Conservation (phyloP, 2,888 invertebrate species). For the Drosophila aldrichi region DNA sequence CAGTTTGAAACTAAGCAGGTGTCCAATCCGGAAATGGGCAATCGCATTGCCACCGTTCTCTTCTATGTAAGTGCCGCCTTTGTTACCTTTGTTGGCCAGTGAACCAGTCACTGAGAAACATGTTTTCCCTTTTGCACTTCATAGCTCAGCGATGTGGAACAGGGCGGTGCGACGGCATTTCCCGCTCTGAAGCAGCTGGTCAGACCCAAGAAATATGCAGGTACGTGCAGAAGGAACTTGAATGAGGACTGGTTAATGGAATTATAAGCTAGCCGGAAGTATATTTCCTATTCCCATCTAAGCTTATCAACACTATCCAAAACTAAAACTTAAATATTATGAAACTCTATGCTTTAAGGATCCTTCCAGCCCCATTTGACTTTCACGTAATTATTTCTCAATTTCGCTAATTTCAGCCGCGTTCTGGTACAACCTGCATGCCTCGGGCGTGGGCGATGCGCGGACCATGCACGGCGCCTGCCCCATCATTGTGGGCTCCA, state of each 20-base stretch:
- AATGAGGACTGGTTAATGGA: neutral
- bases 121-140: neutral
- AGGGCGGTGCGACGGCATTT: slow-evolving; percentile 99
- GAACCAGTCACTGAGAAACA: slow-evolving; percentile 2
- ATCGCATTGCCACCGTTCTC: slow-evolving; percentile 84
- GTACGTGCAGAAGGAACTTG: slow-evolving; percentile 25
- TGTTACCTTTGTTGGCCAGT: neutral
- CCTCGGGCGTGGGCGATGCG: slow-evolving; percentile 94
- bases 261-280: neutral
- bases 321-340: neutral
- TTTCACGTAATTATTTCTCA: neutral
- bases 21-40: slow-evolving; percentile 50
- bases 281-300: too few species aligned
- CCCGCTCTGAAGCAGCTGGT: slow-evolving; percentile 92
- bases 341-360: neutral
- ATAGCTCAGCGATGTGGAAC: slow-evolving; percentile 97
- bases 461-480: slow-evolving; percentile 97
- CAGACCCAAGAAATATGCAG: slow-evolving; percentile 84
- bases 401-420: slow-evolving; percentile 86
- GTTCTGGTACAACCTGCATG: slow-evolving; percentile 97
- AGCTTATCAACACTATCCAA: neutral
- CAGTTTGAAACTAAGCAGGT: slow-evolving; percentile 33
- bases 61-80: slow-evolving; percentile 81
- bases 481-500: slow-evolving; percentile 96
- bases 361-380: neutral